phyloP scores from a whole-genome alignment of 2,888 invertebrate species.

The Lymantria monacha region DNA sequence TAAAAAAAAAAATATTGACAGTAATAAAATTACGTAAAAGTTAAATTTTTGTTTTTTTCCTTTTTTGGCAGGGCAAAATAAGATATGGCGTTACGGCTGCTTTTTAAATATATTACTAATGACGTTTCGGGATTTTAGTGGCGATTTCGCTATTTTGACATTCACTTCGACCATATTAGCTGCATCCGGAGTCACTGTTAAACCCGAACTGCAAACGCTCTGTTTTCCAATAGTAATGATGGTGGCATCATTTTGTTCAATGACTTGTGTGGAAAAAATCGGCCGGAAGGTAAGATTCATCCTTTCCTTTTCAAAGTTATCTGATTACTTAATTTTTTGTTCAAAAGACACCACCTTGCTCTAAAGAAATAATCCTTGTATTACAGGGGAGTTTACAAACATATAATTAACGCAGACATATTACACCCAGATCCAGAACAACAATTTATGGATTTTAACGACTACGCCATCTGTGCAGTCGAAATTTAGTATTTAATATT shows the following conservation, averaged over 20 bases:
- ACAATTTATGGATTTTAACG: too few species aligned
- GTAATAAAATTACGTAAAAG: too few species aligned
- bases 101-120: background rate
- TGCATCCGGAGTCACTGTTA: background rate
- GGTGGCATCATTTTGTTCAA: background rate
- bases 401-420: too few species aligned
- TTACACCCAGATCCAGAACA: too few species aligned
- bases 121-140: background rate
- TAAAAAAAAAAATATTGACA: too few species aligned
- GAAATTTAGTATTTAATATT: too few species aligned
- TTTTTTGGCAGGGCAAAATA: background rate
- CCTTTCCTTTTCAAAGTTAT: background rate
- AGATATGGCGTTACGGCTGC: background rate
- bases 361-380: too few species aligned
- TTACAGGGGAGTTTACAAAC: too few species aligned
- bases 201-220: background rate
- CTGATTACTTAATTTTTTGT: too few species aligned
- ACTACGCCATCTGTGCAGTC: too few species aligned
- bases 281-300: background rate
- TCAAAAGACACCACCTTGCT: too few species aligned
- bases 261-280: background rate
- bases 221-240: background rate
- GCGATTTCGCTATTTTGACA: background rate
- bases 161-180: background rate
- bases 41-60: background rate